These are phyloP conservation scores for Oreonectes daqikongensis DNA, from an alignment of 2,797 vertebrate species.

Conservation along the genomic window DNA sequence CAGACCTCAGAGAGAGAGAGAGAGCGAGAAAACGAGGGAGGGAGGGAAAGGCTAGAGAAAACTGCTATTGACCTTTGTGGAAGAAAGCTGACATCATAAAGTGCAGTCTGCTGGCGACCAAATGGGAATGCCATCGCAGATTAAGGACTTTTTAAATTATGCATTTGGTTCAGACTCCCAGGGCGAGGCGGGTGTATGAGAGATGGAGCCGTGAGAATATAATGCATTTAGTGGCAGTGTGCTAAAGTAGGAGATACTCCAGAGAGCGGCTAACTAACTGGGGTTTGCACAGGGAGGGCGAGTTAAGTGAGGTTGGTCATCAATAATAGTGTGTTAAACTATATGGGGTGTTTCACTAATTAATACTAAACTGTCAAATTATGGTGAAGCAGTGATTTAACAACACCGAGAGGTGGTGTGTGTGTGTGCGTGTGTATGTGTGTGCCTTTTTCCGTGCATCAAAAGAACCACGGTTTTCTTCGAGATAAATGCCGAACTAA, in stretches of 20 bases:
- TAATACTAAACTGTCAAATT: conserved; percentile 60
- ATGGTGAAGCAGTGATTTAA: conserved; percentile 57
- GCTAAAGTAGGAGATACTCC: conserved; percentile 57
- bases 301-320: conserved; percentile 61
- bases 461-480: conserved; percentile 38
- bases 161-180: conserved; percentile 75
- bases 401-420: conserved; percentile 41
- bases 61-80: conserved; percentile 73
- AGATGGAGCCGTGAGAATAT: conserved; percentile 63
- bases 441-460: conserved; percentile 22
- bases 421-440: conserved; percentile 1
- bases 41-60: conserved; percentile 56
- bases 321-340: conserved; percentile 59
- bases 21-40: conserved; percentile 8
- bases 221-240: conserved; percentile 65
- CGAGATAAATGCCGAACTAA: conserved; percentile 42
- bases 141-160: conserved; percentile 80
- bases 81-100: conserved; percentile 79
- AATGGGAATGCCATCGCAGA: conserved; percentile 78
- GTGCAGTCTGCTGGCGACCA: conserved; percentile 74
- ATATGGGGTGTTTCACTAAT: conserved; percentile 53
- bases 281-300: conserved; percentile 52
- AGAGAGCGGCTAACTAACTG: conserved; percentile 63
- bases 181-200: conserved; percentile 62
- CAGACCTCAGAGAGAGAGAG: conserved; percentile 62